phyloP scores from a whole-genome alignment of 2,888 invertebrate genomes.

The Eumerus sabulonum region DNA sequence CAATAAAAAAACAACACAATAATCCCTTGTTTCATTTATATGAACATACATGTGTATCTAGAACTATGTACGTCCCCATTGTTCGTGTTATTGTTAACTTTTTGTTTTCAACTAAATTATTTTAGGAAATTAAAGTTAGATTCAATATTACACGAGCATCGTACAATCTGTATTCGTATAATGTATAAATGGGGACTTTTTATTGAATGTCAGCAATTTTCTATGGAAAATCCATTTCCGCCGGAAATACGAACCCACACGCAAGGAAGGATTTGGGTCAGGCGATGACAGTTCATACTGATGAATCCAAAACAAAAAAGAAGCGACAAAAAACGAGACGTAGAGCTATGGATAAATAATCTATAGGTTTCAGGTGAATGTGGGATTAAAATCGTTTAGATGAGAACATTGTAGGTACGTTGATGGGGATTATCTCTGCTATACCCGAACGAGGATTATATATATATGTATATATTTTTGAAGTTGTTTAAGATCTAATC shows the following conservation, averaged over 20 bases:
- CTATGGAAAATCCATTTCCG: slow-evolving; percentile 43
- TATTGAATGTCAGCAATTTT: slow-evolving; percentile 25
- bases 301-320: no score
- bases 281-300: slow-evolving; percentile 41
- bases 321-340: no score
- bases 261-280: slow-evolving; percentile 32
- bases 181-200: neutral
- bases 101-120: slow-evolving; percentile 33
- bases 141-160: slow-evolving; percentile 3
- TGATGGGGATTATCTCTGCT: no score
- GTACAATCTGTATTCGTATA: neutral
- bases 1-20: neutral
- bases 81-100: slow-evolving; percentile 11
- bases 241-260: neutral
- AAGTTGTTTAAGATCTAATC: no score
- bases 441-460: no score
- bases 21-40: neutral
- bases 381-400: no score
- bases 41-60: neutral
- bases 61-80: neutral
- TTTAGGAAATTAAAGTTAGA: slow-evolving; percentile 49
- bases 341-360: no score
- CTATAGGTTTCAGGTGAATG: no score
- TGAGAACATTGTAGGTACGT: no score
- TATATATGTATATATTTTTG: no score